Base-by-base conservation (phyloP, 2,113 vertebrate species). In the Planiliza haematocheilus region DNA sequence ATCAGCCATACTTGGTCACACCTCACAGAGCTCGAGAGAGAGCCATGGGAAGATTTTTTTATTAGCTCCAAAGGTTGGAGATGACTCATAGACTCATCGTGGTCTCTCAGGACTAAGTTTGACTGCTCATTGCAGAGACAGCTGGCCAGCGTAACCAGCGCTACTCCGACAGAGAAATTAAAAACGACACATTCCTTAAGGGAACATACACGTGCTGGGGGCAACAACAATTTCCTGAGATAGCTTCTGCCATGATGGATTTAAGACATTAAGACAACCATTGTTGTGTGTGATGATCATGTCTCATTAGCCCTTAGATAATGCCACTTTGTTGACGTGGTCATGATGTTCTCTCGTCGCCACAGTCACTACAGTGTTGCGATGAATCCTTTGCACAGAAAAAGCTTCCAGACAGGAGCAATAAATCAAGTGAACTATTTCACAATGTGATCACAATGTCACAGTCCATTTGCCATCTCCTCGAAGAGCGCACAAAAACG, bases 1-100 rank as follows among this genome's bases (percentile, higher is more conserved):
- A 86, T 86, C 82, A 86, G 88, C 43, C 41, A 0, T n/a, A 66
- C 38, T 67, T 55, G 60, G 75, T 86, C 84, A 86, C 80, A 83
- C 76, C 83, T 86, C 74, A 82, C 65, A 61, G 83, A 83, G 68
- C 72, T 37, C 64, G 20, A 68, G 43, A 16, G 43, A 16, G 53
- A 76, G 77, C 67, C 36, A 37, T 34, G 57, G 70, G 73, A 73
- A 82, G 45, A 16, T 80, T 65, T 66, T 59, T 81, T 71, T 71
- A 81, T 74, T 69, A 79, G 58, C 75, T 85, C 56, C 63, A 82
- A 72, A 82, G 79, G 68, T 74, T 81, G 70, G 58, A 10, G 82
- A 80, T 88, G 84, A 85, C 58, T 88, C 88, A 86, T 49, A 58
- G 81, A 7, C 24, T 45, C n/a, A n/a, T n/a, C n/a, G 67, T 43